A percentile compares a stretch with the other conserved stretches of the same genome.
Evolutionary conservation across 2,797 vertebrate genomes (phyloP).

Genomic region (Otolemur crassicaudatus): DNA sequence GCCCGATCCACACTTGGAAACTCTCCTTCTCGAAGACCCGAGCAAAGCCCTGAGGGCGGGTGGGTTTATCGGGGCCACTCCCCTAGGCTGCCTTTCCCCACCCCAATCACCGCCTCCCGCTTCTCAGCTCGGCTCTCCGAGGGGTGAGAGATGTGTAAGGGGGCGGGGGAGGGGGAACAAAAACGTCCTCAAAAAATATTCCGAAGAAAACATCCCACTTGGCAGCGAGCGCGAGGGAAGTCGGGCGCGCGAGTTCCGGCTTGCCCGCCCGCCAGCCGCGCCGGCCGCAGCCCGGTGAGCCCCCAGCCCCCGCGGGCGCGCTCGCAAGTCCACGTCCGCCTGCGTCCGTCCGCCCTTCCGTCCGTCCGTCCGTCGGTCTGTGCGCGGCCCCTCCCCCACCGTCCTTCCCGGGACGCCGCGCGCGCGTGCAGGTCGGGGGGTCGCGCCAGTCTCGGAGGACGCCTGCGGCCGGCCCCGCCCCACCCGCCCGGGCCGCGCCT

Average conservation of each 20-base stretch:
- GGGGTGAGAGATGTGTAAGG: neutral
- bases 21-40: neutral
- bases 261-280: neutral
- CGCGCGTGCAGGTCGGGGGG: neutral
- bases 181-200: neutral
- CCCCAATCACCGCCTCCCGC: constrained; percentile 62
- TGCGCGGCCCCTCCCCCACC: neutral
- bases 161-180: neutral
- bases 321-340: neutral
- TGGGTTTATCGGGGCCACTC: constrained; percentile 55
- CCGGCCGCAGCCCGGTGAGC: constrained; percentile 56
- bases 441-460: neutral
- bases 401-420: neutral
- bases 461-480: neutral
- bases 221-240: constrained; percentile 69
- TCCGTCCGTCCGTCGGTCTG: neutral
- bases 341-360: neutral
- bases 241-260: constrained; percentile 69
- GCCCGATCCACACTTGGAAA: neutral
- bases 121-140: accelerated
- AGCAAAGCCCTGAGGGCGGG: neutral
- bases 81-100: constrained; percentile 38
- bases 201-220: constrained; percentile 25
- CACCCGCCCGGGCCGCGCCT: neutral
- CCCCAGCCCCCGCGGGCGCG: neutral